Conservation (phyloP, 2,888 invertebrate genomes). For the Caenorhabditis sp. region DNA sequence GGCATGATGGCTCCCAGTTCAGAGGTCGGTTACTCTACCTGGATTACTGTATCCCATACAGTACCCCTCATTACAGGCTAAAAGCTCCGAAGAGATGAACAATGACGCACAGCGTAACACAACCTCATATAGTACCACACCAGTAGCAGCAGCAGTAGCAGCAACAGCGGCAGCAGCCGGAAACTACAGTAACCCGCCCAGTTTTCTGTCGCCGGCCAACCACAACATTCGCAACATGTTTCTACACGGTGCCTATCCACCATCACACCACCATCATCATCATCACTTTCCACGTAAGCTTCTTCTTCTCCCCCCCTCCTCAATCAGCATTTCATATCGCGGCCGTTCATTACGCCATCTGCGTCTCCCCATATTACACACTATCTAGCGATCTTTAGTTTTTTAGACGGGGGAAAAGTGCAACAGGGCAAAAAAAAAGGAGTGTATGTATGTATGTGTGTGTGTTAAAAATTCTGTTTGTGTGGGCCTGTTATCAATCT, state of each 20-base stretch:
- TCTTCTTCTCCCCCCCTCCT: neutral
- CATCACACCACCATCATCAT: neutral
- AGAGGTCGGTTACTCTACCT: neutral
- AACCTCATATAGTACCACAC: neutral
- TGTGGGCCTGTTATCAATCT: neutral
- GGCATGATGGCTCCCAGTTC: neutral
- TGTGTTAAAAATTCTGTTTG: too few relatives aligned
- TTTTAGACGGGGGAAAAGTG: neutral
- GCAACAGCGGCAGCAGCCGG: too few relatives aligned
- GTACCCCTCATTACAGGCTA: neutral
- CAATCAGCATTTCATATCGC: too few relatives aligned
- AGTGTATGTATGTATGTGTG: too few relatives aligned
- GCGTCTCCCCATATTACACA: neutral
- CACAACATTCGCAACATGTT: neutral
- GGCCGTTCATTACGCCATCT: too few relatives aligned
- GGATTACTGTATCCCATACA: too few relatives aligned
- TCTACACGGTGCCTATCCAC: neutral
- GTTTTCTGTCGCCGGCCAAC: neutral
- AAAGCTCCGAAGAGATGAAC: neutral
- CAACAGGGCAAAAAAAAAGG: neutral
- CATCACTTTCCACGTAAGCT: neutral
- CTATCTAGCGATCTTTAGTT: neutral
- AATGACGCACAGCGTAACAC: neutral
- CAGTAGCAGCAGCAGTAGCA: too few relatives aligned
- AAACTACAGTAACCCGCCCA: too few relatives aligned